Evolutionary conservation across 2,797 vertebrate species (phyloP), one percentile per base, ranked within the genome.

Genomic region (Poecile montanus): DNA sequence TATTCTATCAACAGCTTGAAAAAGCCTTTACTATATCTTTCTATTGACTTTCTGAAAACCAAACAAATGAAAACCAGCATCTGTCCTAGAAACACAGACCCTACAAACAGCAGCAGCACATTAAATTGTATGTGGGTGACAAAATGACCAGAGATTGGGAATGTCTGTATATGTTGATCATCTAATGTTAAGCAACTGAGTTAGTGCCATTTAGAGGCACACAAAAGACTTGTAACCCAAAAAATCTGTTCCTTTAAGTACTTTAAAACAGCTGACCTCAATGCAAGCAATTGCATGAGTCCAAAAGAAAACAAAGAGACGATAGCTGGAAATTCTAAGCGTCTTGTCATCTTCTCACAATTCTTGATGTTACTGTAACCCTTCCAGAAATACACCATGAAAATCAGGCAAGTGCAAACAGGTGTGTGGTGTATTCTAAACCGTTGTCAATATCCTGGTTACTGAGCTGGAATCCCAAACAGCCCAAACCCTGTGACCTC

Each of bases 301-400:
- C 85, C 81, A 68, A 91, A 96, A 62, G 60, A 83, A 96, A 95
- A 95, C 62, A 89, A 77, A 91, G 57, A 80, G 66, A 93, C 53
- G 67, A 68, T 86, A 91, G 79, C 48, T 94, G 77, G 91, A 93
- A 96, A 94, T 89, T 90, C 93, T 79, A 95, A 83, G 48, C 50
- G 54, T 36, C 67, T 96, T 94, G 82, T 91, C 77, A 96, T 75
- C 51, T 56, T 90, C 58, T 65, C 88, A 80, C 88, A 71, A 72
- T 90, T 95, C 91, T 85, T 88, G 47, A 44, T 86, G 83, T 85
- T 89, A 83, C 65, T 51, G 36, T 77, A 85, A 93, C 81, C 89
- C 78, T 91, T 87, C 57, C 84, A 94, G 95, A 93, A 95, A 91
- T 42, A 68, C 50, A 91, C 50, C 42, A 72, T 56, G 85, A 84